Evolutionary conservation across 2,888 invertebrate species (phyloP).

Genomic region (Chrysolina haemoptera): DNA sequence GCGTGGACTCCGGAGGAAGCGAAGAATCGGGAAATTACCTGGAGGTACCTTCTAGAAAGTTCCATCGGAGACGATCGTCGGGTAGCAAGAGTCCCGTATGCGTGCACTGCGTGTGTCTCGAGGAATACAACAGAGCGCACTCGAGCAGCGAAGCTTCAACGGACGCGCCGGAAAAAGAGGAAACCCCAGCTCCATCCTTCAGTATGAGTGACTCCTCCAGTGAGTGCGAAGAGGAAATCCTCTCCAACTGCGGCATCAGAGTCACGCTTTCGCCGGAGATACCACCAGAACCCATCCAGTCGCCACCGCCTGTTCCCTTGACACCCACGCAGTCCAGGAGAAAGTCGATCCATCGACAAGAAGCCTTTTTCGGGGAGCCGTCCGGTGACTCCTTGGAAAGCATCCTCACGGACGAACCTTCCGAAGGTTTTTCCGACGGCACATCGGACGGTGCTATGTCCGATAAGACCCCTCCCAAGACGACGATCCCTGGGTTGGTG

Average conservation of each 20-base stretch:
- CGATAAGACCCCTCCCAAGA: conserved; percentile 42
- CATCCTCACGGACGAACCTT: conserved; percentile 71
- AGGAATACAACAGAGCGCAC: conserved; percentile 76
- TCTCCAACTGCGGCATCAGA: conserved; percentile 75
- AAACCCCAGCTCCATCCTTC: conserved; percentile 61
- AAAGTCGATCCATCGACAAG: conserved; percentile 85
- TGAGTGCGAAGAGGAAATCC: conserved; percentile 65
- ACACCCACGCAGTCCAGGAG: conserved; percentile 71
- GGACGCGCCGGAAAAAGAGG: conserved; percentile 50
- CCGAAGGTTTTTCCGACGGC: conserved; percentile 67
- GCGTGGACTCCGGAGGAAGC: conserved; percentile 85
- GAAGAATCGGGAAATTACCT: conserved; percentile 76
- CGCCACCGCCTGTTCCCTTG: conserved; percentile 61
- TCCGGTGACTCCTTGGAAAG: conserved; percentile 78
- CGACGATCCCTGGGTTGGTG: conserved; percentile 63
- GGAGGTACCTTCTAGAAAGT: conserved; percentile 74
- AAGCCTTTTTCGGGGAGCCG: conserved; percentile 85
- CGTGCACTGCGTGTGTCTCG: conserved; percentile 84
- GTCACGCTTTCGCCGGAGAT: conserved; percentile 77
- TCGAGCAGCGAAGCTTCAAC: conserved; percentile 29
- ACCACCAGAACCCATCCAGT: conserved; percentile 69
- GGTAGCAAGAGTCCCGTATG: conserved; percentile 78
- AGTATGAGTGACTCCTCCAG: conserved; percentile 73
- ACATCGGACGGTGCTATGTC: conserved; percentile 63
- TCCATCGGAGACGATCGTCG: conserved; percentile 77